Conservation (phyloP, 2,113 vertebrate species). For the Epinephelus lanceolatus region DNA sequence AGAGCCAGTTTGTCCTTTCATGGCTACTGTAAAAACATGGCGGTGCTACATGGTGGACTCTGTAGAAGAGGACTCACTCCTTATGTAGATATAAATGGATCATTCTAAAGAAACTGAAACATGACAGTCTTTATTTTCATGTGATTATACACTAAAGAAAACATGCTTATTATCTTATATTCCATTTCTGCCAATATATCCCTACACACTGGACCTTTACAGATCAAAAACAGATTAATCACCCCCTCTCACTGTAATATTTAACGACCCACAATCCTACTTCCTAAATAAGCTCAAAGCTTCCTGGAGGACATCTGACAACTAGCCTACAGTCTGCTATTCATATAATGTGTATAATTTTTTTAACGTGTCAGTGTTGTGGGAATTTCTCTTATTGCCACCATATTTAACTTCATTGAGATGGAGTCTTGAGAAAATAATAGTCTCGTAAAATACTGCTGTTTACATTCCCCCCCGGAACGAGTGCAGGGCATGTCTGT, state of each 20-base stretch:
- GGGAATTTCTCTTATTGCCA: slow-evolving; percentile 35
- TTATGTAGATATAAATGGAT: too few species aligned
- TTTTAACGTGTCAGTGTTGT: background rate
- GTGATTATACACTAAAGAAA: too few species aligned
- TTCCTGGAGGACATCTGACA: background rate
- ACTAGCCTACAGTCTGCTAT: background rate
- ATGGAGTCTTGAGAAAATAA: slow-evolving; percentile 54
- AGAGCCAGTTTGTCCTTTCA: too few species aligned
- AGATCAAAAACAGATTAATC: background rate
- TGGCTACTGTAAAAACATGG: too few species aligned
- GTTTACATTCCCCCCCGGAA: slow-evolving; percentile 74
- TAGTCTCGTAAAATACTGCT: slow-evolving; percentile 53
- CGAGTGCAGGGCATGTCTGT: slow-evolving; percentile 45
- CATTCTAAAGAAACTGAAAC: too few species aligned
- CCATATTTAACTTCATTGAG: slow-evolving; percentile 29
- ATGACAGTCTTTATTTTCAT: too few species aligned
- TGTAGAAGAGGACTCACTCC: too few species aligned
- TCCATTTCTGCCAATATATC: too few species aligned
- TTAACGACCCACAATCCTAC: background rate
- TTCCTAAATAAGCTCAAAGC: background rate
- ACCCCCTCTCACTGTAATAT: background rate
- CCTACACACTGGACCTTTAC: background rate
- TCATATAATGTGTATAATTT: background rate
- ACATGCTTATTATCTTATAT: too few species aligned
- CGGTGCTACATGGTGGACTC: too few species aligned